Evolutionary conservation across 2,888 invertebrate genomes (phyloP).

Genomic region (Drosophila eohydei): DNA sequence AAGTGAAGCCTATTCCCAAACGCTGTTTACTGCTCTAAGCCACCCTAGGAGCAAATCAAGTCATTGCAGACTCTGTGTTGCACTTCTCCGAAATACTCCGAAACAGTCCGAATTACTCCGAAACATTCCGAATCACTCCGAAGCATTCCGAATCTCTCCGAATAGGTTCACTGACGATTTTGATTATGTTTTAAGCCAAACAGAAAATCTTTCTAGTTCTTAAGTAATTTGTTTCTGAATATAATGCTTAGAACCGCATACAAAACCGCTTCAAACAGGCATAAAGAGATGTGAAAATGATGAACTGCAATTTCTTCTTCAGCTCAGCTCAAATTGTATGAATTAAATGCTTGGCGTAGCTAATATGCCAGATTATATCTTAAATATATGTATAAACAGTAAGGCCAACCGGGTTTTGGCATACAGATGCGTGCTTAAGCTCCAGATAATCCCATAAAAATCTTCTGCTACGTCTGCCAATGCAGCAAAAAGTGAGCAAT

Average conservation of each 20-base stretch:
- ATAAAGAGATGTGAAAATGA: neutral
- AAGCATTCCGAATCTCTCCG: neutral
- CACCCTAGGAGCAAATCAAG: neutral
- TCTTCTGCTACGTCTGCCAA: neutral
- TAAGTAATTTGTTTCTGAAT: neutral
- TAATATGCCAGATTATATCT: neutral
- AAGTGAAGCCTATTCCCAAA: too few species aligned
- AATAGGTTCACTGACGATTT: neutral
- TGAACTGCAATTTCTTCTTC: too few species aligned
- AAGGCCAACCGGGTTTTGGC: neutral
- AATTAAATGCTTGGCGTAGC: neutral
- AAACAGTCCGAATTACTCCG: neutral
- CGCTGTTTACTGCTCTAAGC: neutral
- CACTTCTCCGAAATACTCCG: neutral
- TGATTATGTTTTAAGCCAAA: neutral
- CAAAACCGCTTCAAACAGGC: too few species aligned
- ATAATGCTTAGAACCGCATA: too few species aligned
- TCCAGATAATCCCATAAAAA: slow-evolving; percentile 2
- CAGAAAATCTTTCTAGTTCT: neutral
- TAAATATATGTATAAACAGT: neutral
- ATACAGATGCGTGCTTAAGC: neutral
- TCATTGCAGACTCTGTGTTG: neutral
- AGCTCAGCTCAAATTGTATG: neutral
- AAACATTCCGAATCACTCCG: neutral
- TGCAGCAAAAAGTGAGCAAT: slow-evolving; percentile 2